Conservation (phyloP, 2,888 invertebrate genomes). For the Agrochola macilenta region DNA sequence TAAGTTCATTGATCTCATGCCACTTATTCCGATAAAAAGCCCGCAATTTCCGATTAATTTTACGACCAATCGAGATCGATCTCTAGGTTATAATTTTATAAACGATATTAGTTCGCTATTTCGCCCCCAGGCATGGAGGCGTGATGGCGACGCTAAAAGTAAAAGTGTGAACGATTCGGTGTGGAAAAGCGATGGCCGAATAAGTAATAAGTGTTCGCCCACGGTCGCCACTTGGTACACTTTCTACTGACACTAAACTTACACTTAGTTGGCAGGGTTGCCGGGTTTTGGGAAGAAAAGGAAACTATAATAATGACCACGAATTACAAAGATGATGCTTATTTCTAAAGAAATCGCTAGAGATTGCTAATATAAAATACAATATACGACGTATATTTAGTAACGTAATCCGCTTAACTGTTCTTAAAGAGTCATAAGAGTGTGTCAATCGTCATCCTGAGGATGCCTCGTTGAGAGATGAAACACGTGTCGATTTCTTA, state of each 20-base stretch:
- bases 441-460: too few species aligned
- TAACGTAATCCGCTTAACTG: too few species aligned
- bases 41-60: slow-evolving; percentile 23
- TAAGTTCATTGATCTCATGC: slow-evolving; percentile 9
- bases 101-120: slow-evolving; percentile 40
- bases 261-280: slow-evolving; percentile 45
- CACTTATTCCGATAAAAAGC: slow-evolving; percentile 12
- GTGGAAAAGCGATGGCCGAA: slow-evolving; percentile 67
- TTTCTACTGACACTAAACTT: slow-evolving; percentile 64
- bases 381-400: too few species aligned
- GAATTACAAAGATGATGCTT: too few species aligned
- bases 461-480: too few species aligned
- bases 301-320: neutral
- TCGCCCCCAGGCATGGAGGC: slow-evolving; percentile 62
- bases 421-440: too few species aligned
- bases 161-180: slow-evolving; percentile 79
- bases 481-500: too few species aligned
- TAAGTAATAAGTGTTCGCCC: slow-evolving; percentile 70
- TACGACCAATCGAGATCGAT: slow-evolving; percentile 22
- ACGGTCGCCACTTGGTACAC: slow-evolving; percentile 63
- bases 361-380: too few species aligned
- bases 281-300: neutral
- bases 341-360: too few species aligned
- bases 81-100: slow-evolving; percentile 50
- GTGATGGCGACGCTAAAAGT: slow-evolving; percentile 75